Evolutionary conservation across 1,140 invertebrate species (phyloP).

Genomic region (Acromyrmex charruanus): DNA sequence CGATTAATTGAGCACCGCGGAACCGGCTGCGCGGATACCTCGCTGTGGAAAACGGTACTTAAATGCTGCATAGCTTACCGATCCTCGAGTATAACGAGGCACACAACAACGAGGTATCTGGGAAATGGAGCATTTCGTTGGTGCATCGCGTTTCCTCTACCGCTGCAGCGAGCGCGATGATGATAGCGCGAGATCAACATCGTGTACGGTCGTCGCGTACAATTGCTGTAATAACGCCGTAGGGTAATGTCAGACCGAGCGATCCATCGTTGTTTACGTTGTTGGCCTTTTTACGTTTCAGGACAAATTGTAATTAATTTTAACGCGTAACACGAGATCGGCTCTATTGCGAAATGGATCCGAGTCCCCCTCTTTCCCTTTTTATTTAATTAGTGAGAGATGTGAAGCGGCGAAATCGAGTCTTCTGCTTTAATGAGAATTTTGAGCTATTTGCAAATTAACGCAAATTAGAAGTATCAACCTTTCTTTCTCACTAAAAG

Average conservation of each 20-base stretch:
- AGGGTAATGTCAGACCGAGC: constrained; percentile 32
- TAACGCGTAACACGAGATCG: background rate
- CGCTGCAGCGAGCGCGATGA: constrained; percentile 18
- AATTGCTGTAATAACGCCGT: constrained; percentile 38
- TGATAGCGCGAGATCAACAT: constrained; percentile 19
- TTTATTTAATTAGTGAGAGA: background rate
- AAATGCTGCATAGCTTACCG: constrained; percentile 50
- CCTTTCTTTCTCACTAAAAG: too few species aligned
- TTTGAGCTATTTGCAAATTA: background rate
- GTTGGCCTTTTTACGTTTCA: background rate
- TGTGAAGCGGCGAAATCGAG: background rate
- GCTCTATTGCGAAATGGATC: background rate
- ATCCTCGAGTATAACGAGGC: constrained; percentile 64
- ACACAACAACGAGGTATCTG: constrained; percentile 66
- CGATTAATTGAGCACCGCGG: constrained; percentile 79
- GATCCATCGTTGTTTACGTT: constrained; percentile 13
- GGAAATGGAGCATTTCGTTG: constrained; percentile 72
- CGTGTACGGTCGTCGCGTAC: constrained; percentile 13
- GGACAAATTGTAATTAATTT: constrained; percentile 42
- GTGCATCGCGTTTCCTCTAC: constrained; percentile 30
- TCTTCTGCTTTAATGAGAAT: background rate
- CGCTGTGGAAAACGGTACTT: constrained; percentile 69
- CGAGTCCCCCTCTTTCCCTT: background rate
- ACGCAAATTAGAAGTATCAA: too few species aligned
- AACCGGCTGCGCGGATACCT: constrained; percentile 65